phyloP scores from a whole-genome alignment of 2,797 vertebrate species.

The Pteropus rufus region DNA sequence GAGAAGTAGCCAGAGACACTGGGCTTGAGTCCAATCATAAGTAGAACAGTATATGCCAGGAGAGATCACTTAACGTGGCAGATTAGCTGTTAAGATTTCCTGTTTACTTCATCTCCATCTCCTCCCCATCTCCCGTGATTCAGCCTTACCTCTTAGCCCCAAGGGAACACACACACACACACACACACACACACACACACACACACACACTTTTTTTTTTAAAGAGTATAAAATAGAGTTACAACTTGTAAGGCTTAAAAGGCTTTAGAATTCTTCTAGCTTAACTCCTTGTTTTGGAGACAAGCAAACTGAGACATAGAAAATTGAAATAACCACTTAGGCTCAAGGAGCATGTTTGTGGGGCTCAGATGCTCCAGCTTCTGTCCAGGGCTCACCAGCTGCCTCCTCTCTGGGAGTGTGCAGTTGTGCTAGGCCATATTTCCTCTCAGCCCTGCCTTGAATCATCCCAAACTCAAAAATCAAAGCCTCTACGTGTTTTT shows the following conservation, averaged over 20 bases:
- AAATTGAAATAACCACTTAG: not conserved
- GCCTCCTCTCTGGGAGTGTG: not conserved
- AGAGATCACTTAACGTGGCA: conserved; percentile 46
- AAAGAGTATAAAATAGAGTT: not conserved
- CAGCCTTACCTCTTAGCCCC: not conserved
- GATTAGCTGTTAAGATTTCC: conserved; percentile 65
- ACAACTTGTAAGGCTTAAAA: not conserved
- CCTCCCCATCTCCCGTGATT: not conserved
- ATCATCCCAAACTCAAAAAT: not conserved
- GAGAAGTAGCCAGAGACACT: conserved; percentile 63
- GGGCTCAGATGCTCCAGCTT: not conserved
- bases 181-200: not conserved
- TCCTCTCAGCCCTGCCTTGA: not conserved
- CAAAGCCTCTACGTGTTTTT: not conserved
- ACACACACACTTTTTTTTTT: not conserved
- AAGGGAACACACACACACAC: not conserved
- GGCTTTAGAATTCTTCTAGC: not conserved
- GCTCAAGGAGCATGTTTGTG: not conserved
- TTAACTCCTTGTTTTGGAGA: not conserved
- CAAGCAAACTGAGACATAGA: not conserved
- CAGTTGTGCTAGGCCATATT: not conserved
- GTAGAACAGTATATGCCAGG: conserved; percentile 56
- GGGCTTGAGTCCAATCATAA: conserved; percentile 62
- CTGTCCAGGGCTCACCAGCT: not conserved
- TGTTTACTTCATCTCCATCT: conserved; percentile 53